Conservation (phyloP, 2,888 invertebrate genomes). For the Dicranocentrus wangi region DNA sequence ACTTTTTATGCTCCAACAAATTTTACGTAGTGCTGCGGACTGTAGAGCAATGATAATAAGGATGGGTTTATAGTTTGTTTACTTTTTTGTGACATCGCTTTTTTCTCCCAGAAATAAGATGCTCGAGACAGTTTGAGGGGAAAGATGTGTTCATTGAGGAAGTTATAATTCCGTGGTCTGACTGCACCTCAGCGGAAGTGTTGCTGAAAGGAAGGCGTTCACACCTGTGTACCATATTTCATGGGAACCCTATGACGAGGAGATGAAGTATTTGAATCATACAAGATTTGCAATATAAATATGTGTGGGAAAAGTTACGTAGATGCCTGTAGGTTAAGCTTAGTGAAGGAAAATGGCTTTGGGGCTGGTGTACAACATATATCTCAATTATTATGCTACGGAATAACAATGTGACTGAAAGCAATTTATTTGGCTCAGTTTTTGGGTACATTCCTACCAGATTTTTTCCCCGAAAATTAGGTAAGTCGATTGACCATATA, state of each 20-base stretch:
- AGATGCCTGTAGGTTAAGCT: too few relatives aligned
- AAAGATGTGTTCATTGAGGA: slow-evolving; percentile 21
- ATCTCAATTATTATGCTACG: too few relatives aligned
- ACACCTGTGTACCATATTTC: slow-evolving; percentile 32
- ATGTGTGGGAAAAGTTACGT: background rate
- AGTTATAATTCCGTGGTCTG: slow-evolving; percentile 33
- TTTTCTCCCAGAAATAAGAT: slow-evolving; percentile 38
- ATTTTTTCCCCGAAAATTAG: too few relatives aligned
- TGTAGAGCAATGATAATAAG: background rate
- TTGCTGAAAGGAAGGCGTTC: too few relatives aligned
- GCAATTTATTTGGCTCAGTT: too few relatives aligned
- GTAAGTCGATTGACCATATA: too few relatives aligned
- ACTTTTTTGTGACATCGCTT: slow-evolving; percentile 54
- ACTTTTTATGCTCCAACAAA: slow-evolving; percentile 57
- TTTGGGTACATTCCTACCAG: too few relatives aligned
- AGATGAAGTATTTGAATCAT: background rate
- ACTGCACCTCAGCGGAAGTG: slow-evolving; percentile 7
- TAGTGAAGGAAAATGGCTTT: too few relatives aligned
- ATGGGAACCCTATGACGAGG: background rate
- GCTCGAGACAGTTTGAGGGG: slow-evolving; percentile 1
- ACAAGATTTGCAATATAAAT: background rate
- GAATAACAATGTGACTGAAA: too few relatives aligned
- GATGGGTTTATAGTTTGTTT: slow-evolving; percentile 38
- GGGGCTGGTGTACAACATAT: too few relatives aligned
- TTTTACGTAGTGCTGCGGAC: slow-evolving; percentile 1